Evolutionary conservation across 2,797 vertebrate genomes (phyloP).

Genomic region (Enteromius viviparus): DNA sequence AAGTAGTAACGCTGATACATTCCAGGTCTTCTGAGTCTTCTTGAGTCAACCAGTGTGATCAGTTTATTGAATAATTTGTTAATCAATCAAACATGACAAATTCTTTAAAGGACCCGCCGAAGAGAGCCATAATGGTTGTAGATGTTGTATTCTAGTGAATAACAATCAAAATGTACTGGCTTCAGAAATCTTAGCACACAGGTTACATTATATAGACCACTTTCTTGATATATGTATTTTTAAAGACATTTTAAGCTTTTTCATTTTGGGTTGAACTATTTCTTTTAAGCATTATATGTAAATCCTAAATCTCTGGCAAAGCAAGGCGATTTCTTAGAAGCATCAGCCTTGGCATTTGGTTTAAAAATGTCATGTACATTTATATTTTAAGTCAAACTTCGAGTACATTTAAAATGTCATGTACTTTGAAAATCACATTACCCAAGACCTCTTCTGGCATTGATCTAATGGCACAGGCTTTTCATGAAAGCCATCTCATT

Average conservation of each 20-base stretch:
- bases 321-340: not conserved
- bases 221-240: not conserved
- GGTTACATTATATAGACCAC: not conserved
- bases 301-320: not conserved
- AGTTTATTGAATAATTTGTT: not conserved
- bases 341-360: slow-evolving; percentile 33
- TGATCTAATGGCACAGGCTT: slow-evolving; percentile 18
- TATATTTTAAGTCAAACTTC: slow-evolving; percentile 7
- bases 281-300: slow-evolving; percentile 8
- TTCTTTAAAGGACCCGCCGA: not conserved
- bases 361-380: slow-evolving; percentile 30
- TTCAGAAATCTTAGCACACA: not conserved
- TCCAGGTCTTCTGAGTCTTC: not conserved
- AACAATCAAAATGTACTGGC: not conserved
- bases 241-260: not conserved
- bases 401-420: slow-evolving; percentile 38
- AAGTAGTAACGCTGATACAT: not conserved
- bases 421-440: slow-evolving; percentile 4
- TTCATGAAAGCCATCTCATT: not conserved
- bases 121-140: not conserved
- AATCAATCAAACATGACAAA: not conserved
- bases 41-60: not conserved
- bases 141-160: not conserved
- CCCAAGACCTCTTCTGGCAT: slow-evolving; percentile 9
- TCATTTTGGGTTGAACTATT: not conserved